Conservation (phyloP, 2,797 vertebrate genomes). For the Lophotriccus pileatus region DNA sequence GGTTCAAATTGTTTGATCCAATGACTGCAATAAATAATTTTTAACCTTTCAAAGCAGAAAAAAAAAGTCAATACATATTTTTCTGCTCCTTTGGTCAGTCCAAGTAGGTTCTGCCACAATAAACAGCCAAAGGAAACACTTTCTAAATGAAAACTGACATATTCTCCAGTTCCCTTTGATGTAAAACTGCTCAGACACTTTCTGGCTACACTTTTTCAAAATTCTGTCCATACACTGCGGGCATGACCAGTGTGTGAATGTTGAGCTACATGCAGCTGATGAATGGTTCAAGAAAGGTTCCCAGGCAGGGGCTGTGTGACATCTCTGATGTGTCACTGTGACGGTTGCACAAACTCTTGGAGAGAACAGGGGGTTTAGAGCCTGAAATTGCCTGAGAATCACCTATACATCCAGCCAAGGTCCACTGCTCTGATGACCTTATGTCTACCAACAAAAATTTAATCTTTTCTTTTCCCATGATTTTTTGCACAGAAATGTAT, state of each 20-base stretch:
- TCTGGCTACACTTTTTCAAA: background rate
- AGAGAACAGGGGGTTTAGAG: background rate
- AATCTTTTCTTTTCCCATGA: background rate
- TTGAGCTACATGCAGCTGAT: background rate
- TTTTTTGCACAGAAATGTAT: background rate
- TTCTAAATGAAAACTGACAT: background rate
- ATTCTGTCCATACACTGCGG: background rate
- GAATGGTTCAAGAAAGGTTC: background rate
- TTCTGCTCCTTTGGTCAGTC: background rate
- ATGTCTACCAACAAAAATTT: background rate
- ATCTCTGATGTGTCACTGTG: background rate
- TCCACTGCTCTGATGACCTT: background rate
- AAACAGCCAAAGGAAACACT: background rate
- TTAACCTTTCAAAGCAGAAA: background rate
- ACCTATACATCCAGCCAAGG: background rate
- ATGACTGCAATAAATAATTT: background rate
- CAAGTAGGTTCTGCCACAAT: background rate
- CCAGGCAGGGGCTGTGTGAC: background rate
- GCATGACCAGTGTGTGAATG: background rate
- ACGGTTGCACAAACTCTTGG: background rate
- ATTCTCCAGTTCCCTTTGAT: background rate
- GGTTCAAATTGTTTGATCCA: background rate
- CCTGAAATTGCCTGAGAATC: background rate
- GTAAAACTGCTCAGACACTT: background rate
- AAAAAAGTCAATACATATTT: background rate